phyloP scores from a whole-genome alignment of 2,797 vertebrate genomes.

The Valencia hispanica region DNA sequence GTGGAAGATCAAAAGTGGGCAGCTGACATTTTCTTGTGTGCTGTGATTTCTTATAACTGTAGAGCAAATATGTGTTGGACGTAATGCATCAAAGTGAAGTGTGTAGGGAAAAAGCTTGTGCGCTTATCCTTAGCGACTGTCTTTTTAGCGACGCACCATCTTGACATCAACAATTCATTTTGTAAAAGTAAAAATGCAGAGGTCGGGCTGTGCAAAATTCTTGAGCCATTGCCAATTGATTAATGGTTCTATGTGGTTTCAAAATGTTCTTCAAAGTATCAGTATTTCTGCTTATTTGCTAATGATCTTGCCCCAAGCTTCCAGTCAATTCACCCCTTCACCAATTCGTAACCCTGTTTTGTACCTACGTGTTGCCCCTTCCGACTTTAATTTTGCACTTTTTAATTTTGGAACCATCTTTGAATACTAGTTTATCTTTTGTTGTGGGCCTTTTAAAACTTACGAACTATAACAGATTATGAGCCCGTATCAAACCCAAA shows the following conservation, averaged over 20 bases:
- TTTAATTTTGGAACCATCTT: not conserved
- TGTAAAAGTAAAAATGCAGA: not conserved
- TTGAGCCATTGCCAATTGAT: not conserved
- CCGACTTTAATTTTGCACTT: not conserved
- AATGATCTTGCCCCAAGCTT: not conserved
- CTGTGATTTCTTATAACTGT: constrained; percentile 22
- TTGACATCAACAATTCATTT: not conserved
- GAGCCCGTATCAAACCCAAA: too few species aligned
- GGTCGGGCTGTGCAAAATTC: not conserved
- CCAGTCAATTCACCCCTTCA: not conserved
- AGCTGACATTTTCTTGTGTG: constrained; percentile 37
- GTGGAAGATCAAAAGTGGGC: constrained; percentile 41
- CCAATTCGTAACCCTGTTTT: not conserved
- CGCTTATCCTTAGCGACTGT: not conserved
- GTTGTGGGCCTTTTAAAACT: not conserved
- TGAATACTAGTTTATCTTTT: not conserved
- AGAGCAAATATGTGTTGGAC: constrained; percentile 7
- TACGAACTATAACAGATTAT: not conserved
- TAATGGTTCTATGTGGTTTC: not conserved
- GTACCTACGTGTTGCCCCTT: not conserved
- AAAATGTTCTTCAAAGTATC: not conserved
- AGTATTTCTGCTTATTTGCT: not conserved
- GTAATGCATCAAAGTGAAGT: constrained; percentile 6
- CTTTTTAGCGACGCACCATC: not conserved
- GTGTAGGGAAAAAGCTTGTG: not conserved